Percentiles rank a stretch among this genome's conserved stretches.
Evolutionary conservation across 2,888 invertebrate species (phyloP).

Genomic region (Pharmacophagus antenor): DNA sequence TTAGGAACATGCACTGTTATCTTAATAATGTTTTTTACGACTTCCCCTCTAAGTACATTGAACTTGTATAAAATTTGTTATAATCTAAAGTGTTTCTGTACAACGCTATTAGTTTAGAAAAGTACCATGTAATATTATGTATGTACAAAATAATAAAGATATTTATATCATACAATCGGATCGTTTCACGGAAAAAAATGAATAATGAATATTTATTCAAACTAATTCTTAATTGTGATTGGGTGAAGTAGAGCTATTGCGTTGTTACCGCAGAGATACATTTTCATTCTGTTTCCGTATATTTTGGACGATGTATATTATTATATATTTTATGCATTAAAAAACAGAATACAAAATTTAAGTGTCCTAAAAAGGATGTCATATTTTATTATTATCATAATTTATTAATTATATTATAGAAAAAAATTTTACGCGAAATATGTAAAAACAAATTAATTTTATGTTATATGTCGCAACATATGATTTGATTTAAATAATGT

Average conservation of each 20-base stretch:
- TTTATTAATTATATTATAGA: no score
- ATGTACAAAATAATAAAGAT: background rate
- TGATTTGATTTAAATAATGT: slow-evolving; percentile 39
- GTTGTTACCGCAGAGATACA: slow-evolving; percentile 3
- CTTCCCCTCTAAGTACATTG: slow-evolving; percentile 24
- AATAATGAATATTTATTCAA: slow-evolving; percentile 23
- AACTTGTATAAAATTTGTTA: slow-evolving; percentile 11
- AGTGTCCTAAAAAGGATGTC: no score
- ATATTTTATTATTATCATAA: no score
- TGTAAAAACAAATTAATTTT: background rate
- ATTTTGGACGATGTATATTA: background rate
- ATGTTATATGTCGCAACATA: slow-evolving; percentile 2
- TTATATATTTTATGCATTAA: background rate
- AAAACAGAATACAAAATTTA: background rate
- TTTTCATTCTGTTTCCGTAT: background rate
- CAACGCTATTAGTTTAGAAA: background rate
- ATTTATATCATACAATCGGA: background rate
- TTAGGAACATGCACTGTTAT: slow-evolving; percentile 29
- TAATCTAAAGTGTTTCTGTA: slow-evolving; percentile 15
- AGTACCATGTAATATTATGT: background rate
- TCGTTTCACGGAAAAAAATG: slow-evolving; percentile 13
- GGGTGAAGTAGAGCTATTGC: slow-evolving; percentile 9
- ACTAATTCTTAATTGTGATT: slow-evolving; percentile 36
- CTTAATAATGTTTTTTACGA: slow-evolving; percentile 31
- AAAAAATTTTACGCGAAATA: background rate